Conservation (phyloP, 1,140 invertebrate species). For the Hyposmocoma kahamanoa region DNA sequence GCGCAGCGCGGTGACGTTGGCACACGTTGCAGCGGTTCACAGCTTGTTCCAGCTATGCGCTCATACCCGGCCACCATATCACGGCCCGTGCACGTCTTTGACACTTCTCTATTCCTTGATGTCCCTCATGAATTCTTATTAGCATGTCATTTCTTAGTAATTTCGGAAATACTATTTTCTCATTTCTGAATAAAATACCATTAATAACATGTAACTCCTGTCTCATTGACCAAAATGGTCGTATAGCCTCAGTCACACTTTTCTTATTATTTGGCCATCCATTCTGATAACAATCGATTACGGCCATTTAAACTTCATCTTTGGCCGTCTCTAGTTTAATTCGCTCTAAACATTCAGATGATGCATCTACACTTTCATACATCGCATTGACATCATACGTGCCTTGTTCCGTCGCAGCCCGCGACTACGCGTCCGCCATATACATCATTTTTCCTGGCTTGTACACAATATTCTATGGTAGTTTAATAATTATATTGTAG, state of each 20-base stretch:
- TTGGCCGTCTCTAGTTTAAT: slow-evolving; percentile 1
- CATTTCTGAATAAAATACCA: not conserved
- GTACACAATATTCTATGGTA: not conserved
- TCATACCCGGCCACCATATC: slow-evolving; percentile 38
- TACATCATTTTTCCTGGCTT: slow-evolving; percentile 2
- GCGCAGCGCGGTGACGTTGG: slow-evolving; percentile 13
- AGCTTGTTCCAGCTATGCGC: slow-evolving; percentile 20
- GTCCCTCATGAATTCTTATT: slow-evolving; percentile 24
- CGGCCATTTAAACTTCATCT: not conserved
- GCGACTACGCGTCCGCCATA: slow-evolving; percentile 2
- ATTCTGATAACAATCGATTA: not conserved
- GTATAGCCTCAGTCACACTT: not conserved
- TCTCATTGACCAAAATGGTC: slow-evolving; percentile 1
- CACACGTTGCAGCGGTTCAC: slow-evolving; percentile 24
- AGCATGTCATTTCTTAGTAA: slow-evolving; percentile 17
- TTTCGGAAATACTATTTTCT: slow-evolving; percentile 3
- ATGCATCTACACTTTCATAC: not conserved
- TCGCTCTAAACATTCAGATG: not conserved
- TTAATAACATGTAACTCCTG: slow-evolving; percentile 7
- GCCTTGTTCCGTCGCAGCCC: not conserved
- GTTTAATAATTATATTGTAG: slow-evolving; percentile 3
- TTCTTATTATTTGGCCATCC: slow-evolving; percentile 7
- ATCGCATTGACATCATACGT: not conserved
- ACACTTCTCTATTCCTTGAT: slow-evolving; percentile 36
- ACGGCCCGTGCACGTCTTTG: slow-evolving; percentile 24